Base-by-base conservation (phyloP, 2,888 invertebrate genomes). In the Sarcophaga rosellei region DNA sequence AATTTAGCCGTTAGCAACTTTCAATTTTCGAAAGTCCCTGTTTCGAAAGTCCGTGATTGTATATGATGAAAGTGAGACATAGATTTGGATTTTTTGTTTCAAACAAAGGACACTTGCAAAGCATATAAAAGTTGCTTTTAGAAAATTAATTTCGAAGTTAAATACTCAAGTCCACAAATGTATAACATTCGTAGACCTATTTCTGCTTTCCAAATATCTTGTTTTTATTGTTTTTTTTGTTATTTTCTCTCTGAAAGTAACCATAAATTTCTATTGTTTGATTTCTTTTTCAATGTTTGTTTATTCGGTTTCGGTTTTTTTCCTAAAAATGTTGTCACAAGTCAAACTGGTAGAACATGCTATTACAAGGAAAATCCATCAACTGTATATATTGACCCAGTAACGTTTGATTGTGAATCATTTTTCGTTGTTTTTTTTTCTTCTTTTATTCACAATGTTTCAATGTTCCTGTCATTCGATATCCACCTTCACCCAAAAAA, bases 361-460 rank as follows among this genome's bases (percentile, higher is more conserved):
- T 35, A 6, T 53, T 62, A 84, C 84, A 86, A 81, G 83, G 57
- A 86, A 86, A 86, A 57, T 86, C 81, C 84, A 86, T 84, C 83
- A 86, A 86, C 73, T 53, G 35, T 44, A 62, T 72, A 15, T 53
- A 2, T 66, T 86, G 85, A 85, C 81, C 85, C 78, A 85, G 62
- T 82, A 79, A 85, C 70, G 44, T 75, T 61, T 69, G 63, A 73
- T 69, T 44, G 62, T 78, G 44, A 45, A 20, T 79, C 35, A 35
- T 75, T 78, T 65, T 66, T 69, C n/a, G 21, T n/a, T 44, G 66
- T 66, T 11, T 12, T 17, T 53, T 11, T 47, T 53, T 61, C 6
- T 57, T 20, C n/a, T 61, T 61, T 53, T 15, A 59, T 70, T 44
- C 57, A 45, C 57, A 35, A 57, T 81, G 45, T 65, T 47, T 65